Evolutionary conservation across 1,140 invertebrate species (phyloP).

Genomic region (Drosophila lini): DNA sequence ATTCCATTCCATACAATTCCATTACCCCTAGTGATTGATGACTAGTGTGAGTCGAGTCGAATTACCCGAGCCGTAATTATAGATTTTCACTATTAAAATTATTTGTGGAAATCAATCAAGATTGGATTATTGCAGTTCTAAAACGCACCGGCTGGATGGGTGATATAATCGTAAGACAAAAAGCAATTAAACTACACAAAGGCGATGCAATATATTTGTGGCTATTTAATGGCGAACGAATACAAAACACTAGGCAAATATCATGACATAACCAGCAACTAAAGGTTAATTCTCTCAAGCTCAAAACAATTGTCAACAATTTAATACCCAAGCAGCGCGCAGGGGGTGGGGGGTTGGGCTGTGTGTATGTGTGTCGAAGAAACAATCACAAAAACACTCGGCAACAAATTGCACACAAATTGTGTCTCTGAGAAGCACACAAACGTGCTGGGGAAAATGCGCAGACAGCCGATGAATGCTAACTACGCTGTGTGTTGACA

Average conservation of each 20-base stretch:
- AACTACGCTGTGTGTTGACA: conserved; percentile 63
- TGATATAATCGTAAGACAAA: conserved; percentile 7
- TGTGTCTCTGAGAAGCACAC: conserved; percentile 33
- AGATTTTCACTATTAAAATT: conserved; percentile 7
- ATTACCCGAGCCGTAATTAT: conserved; percentile 8
- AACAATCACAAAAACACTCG: conserved; percentile 50
- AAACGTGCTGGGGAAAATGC: conserved; percentile 20
- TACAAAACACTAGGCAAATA: conserved; percentile 39
- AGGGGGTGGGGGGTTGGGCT: too few relatives aligned
- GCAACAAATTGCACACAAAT: conserved; percentile 66
- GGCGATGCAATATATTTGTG: conserved; percentile 35
- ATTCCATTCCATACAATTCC: neutral
- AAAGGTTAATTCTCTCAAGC: conserved; percentile 80
- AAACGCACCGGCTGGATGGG: neutral
- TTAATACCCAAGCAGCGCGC: conserved; percentile 51
- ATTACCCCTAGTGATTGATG: conserved; percentile 16
- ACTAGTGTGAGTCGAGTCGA: conserved; percentile 1
- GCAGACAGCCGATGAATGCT: conserved; percentile 61
- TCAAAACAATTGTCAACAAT: conserved; percentile 82
- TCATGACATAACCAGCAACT: conserved; percentile 71
- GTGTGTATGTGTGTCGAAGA: conserved; percentile 5
- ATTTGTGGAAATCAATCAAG: conserved; percentile 5
- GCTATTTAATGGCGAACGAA: conserved; percentile 26
- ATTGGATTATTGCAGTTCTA: neutral
- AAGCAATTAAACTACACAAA: conserved; percentile 20